Percentiles rank a stretch among this genome's conserved stretches.
Conservation (phyloP, 1,140 invertebrate species). For the Drosophila repleta region DNA sequence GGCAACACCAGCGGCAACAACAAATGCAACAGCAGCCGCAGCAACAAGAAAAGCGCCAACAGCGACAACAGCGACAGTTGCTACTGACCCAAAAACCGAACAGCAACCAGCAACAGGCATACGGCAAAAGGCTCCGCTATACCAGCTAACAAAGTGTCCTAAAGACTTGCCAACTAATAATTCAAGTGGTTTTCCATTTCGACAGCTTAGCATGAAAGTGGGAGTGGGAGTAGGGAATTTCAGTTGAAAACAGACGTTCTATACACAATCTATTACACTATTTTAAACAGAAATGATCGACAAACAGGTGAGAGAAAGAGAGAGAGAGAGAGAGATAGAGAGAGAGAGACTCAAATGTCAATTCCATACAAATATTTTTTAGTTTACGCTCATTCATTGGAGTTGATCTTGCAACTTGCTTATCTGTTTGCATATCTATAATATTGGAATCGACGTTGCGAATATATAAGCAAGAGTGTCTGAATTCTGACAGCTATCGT, state of each 20-base stretch:
- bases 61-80: constrained; percentile 52
- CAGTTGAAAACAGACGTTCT: not conserved
- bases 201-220: constrained; percentile 2
- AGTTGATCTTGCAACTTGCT: too few relatives aligned
- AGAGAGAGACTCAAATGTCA: too few relatives aligned
- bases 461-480: too few relatives aligned
- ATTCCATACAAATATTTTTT: too few relatives aligned
- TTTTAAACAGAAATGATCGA: not conserved
- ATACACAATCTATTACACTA: too few relatives aligned
- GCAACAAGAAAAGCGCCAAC: constrained; percentile 27
- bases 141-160: constrained; percentile 9
- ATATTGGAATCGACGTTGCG: too few relatives aligned
- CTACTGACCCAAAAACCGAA: constrained; percentile 67
- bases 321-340: too few relatives aligned
- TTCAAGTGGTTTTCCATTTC: constrained; percentile 12
- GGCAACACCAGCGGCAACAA: constrained; percentile 72
- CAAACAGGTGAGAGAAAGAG: too few relatives aligned
- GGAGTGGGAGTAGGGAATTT: not conserved
- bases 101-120: constrained; percentile 6
- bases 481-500: too few relatives aligned
- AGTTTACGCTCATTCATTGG: too few relatives aligned
- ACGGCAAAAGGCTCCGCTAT: constrained; percentile 13
- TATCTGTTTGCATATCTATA: too few relatives aligned
- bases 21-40: constrained; percentile 47
- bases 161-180: constrained; percentile 18